Percentiles rank a stretch among this genome's conserved stretches.
Evolutionary conservation across 2,888 invertebrate genomes (phyloP).

Genomic region (Copidosoma aretas): DNA sequence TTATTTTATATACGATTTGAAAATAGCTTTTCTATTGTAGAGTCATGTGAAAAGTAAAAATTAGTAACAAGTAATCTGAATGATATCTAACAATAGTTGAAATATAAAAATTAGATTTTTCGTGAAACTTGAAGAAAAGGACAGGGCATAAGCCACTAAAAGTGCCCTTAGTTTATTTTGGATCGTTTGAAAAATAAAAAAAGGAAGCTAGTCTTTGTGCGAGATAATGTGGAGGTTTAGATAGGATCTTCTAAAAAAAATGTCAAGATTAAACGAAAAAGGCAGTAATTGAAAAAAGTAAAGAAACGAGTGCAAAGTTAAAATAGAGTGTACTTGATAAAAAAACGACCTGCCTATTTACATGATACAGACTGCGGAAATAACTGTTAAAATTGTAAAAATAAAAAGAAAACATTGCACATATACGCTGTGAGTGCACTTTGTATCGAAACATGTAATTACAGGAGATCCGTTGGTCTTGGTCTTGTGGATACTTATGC

Average conservation of each 20-base stretch:
- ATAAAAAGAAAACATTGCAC: slow-evolving; percentile 50
- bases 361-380: slow-evolving; percentile 53
- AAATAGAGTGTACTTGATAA: slow-evolving; percentile 42
- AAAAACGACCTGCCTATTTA: slow-evolving; percentile 50
- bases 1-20: slow-evolving; percentile 66
- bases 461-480: slow-evolving; percentile 47
- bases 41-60: slow-evolving; percentile 61
- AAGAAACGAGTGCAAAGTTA: slow-evolving; percentile 41
- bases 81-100: slow-evolving; percentile 68
- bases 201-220: slow-evolving; percentile 58
- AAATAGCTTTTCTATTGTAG: slow-evolving; percentile 57
- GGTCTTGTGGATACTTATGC: slow-evolving; percentile 55
- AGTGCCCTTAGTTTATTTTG: slow-evolving; percentile 62
- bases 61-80: slow-evolving; percentile 67
- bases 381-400: slow-evolving; percentile 54
- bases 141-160: slow-evolving; percentile 60
- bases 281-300: slow-evolving; percentile 41
- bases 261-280: slow-evolving; percentile 44
- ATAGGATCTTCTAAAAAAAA: slow-evolving; percentile 53
- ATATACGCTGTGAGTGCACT: slow-evolving; percentile 53
- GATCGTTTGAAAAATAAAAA: slow-evolving; percentile 52
- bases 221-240: slow-evolving; percentile 56
- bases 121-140: slow-evolving; percentile 60
- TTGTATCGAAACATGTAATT: slow-evolving; percentile 51
- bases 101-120: slow-evolving; percentile 67